Evolutionary conservation across 2,113 vertebrate species (phyloP), one percentile per base, ranked within the genome.

Genomic region (Mirounga angustirostris): DNA sequence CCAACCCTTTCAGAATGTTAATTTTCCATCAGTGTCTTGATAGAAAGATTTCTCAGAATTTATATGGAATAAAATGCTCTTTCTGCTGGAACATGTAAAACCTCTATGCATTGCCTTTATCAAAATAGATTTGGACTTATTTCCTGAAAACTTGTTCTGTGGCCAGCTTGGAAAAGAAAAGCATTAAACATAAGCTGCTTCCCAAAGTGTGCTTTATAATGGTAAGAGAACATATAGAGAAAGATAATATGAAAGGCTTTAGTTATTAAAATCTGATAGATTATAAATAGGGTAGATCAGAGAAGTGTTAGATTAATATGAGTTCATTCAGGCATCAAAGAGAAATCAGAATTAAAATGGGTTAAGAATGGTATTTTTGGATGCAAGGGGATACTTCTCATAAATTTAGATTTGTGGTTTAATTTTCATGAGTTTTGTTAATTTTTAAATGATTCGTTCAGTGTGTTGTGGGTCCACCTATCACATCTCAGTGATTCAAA

Each of bases 1-100:
- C 92, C 58, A 59, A 22, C 28, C 16, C 58, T 95, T 87, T 54
- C 40, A 93, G 78, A 96, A 95, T 96, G 87, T 89, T 95, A 94
- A 79, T 94, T 81, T 86, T 43, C 65, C 71, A 28, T 36, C 21
- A 11, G 21, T 79, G 54, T 52, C 63, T 92, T 85, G 24, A 67
- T 56, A 73, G 4, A 7, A 65, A 40, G 71, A 56, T 67, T n/a
- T 84, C 92, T 98, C 46, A 85, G 79, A 56, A 54, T 79, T 86
- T 80, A 21, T 58, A 40, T 4, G 30, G 40, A 91, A 28, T 90
- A 90, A 50, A 59, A 58, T 80, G 65, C 7, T 78, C n/a, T 90
- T 96, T 83, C 54, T 80, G 30, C 8, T 84, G 13, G n/a, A 92
- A 90, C 18, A 59, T 1, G 24, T 19, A 74, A 78, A 85, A 93